Evolutionary conservation across 2,888 invertebrate genomes (phyloP).

Genomic region (Formica aserva): DNA sequence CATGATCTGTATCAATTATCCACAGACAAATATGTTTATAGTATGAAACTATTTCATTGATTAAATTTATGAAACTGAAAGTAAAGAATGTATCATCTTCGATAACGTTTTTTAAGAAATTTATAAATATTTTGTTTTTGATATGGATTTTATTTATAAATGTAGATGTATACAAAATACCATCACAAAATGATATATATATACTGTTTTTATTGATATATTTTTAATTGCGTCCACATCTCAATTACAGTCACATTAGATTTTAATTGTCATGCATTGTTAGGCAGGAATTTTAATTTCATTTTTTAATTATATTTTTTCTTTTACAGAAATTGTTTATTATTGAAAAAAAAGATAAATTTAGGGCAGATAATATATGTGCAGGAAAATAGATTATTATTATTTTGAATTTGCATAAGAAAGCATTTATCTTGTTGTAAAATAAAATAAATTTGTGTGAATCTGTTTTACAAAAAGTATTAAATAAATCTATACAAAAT

Average conservation of each 20-base stretch:
- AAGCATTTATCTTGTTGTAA: slow-evolving; percentile 24
- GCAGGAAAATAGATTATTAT: not conserved
- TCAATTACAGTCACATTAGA: not conserved
- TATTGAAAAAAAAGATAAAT: not conserved
- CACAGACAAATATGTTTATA: not conserved
- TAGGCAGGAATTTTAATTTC: not conserved
- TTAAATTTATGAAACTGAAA: slow-evolving; percentile 9
- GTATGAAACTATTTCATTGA: not conserved
- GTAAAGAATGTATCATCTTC: not conserved
- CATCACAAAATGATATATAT: not conserved
- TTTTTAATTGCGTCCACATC: not conserved
- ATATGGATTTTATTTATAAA: not conserved
- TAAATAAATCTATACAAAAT: not conserved
- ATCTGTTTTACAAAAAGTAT: slow-evolving; percentile 15
- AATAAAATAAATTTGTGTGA: slow-evolving; percentile 17
- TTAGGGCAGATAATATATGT: not conserved
- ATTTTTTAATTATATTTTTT: not conserved
- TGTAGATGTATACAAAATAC: not conserved
- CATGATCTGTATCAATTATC: slow-evolving; percentile 29
- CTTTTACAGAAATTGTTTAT: not conserved
- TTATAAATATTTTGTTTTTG: not conserved
- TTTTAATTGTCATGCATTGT: not conserved
- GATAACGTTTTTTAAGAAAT: slow-evolving; percentile 17
- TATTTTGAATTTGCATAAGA: not conserved
- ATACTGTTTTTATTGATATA: not conserved